A percentile compares a stretch with the other conserved stretches of the same genome.
phyloP scores from a whole-genome alignment of 2,888 invertebrate species.

The Drosophila mettleri region DNA sequence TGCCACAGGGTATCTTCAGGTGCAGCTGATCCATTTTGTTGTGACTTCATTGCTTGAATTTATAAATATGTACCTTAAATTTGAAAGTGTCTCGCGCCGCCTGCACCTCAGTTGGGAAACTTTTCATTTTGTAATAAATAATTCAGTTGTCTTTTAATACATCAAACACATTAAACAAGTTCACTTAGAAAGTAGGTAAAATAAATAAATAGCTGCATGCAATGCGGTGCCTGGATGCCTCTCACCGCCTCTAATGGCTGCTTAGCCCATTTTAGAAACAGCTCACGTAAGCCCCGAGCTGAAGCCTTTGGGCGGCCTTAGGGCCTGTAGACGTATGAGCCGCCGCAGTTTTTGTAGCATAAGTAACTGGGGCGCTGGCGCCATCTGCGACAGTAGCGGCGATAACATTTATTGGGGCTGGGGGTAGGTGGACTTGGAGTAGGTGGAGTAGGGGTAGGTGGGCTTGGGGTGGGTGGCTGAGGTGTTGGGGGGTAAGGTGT shows the following conservation, averaged over 20 bases:
- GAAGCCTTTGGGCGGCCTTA: slow-evolving; percentile 20
- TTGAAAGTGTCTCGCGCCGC: slow-evolving; percentile 3
- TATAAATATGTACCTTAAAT: slow-evolving; percentile 15
- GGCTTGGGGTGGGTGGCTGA: slow-evolving; percentile 5
- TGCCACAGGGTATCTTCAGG: slow-evolving; percentile 3
- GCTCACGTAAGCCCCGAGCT: slow-evolving; percentile 19
- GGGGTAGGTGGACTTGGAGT: slow-evolving; percentile 49
- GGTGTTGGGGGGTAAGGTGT: slow-evolving; percentile 44
- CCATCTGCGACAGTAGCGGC: slow-evolving; percentile 75
- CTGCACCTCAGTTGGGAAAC: slow-evolving; percentile 14
- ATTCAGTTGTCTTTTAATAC: slow-evolving; percentile 56
- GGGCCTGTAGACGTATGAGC: slow-evolving; percentile 49
- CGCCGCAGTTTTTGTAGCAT: slow-evolving; percentile 64
- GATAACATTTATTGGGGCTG: slow-evolving; percentile 62
- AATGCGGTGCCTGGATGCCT: slow-evolving; percentile 12
- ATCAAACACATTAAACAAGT: slow-evolving; percentile 55
- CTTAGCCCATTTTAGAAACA: slow-evolving; percentile 7
- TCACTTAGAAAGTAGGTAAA: slow-evolving; percentile 58
- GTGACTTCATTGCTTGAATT: background rate
- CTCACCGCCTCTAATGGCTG: background rate
- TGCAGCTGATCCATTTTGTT: background rate
- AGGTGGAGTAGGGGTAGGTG: slow-evolving; percentile 37
- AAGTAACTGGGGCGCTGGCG: slow-evolving; percentile 64
- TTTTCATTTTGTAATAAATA: slow-evolving; percentile 56
- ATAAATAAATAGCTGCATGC: slow-evolving; percentile 56